Percentiles rank a stretch among this genome's conserved stretches.
Evolutionary conservation across 2,113 vertebrate genomes (phyloP).

Genomic region (Hemicordylus capensis): DNA sequence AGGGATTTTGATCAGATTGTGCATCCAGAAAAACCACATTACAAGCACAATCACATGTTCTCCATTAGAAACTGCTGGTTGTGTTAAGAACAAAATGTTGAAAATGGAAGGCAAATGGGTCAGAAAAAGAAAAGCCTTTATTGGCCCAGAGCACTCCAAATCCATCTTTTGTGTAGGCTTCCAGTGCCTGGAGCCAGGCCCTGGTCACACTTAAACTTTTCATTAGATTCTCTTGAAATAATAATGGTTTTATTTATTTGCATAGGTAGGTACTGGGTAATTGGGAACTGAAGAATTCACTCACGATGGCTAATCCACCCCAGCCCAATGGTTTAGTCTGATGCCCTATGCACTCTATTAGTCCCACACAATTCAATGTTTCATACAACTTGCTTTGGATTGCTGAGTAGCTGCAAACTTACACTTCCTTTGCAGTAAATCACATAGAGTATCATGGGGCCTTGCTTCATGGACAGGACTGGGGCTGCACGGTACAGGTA

Average conservation of each 20-base stretch:
- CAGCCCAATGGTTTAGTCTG: neutral
- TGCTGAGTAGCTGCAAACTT: too few relatives aligned
- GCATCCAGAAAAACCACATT: conserved; percentile 6
- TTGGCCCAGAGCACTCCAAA: neutral
- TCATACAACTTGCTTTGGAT: too few relatives aligned
- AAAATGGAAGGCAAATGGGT: neutral
- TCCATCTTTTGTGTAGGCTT: neutral
- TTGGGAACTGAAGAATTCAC: neutral
- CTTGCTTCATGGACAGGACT: neutral
- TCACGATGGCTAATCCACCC: neutral
- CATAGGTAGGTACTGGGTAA: neutral
- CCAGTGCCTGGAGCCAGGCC: neutral
- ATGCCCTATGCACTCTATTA: neutral
- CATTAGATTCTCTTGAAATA: neutral
- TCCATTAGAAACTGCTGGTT: neutral
- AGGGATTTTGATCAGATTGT: neutral
- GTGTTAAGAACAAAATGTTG: neutral
- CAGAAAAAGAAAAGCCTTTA: neutral
- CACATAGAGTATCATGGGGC: too few relatives aligned
- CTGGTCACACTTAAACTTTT: neutral
- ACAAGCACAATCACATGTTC: neutral
- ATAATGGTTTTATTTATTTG: too few relatives aligned
- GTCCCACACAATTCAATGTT: too few relatives aligned
- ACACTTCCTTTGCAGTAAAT: too few relatives aligned
- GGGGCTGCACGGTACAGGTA: neutral